phyloP scores from a whole-genome alignment of 2,113 vertebrate genomes.

The Empidonax traillii region DNA sequence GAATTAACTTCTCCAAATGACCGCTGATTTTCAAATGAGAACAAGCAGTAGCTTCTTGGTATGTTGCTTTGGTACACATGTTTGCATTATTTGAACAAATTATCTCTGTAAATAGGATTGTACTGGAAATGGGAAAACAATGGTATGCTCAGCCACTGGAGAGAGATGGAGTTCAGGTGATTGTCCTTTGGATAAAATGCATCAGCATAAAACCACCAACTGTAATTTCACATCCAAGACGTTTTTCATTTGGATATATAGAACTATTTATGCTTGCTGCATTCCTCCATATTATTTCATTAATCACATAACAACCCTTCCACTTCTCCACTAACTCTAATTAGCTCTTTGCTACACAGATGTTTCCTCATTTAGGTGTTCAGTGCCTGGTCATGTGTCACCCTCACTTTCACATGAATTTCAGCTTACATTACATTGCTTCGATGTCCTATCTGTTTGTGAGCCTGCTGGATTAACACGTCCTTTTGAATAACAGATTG shows the following conservation, averaged over 20 bases:
- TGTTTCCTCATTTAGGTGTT: conserved; percentile 41
- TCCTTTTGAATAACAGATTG: conserved; percentile 6
- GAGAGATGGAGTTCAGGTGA: conserved; percentile 2
- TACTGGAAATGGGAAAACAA: conserved; percentile 52
- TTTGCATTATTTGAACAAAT: neutral
- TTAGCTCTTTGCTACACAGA: conserved; percentile 15
- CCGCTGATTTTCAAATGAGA: neutral
- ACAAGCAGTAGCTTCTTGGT: neutral
- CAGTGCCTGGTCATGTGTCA: neutral
- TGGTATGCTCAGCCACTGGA: conserved; percentile 3
- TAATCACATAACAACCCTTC: conserved; percentile 48
- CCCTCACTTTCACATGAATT: conserved; percentile 19
- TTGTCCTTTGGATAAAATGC: conserved; percentile 18
- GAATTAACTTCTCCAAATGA: neutral
- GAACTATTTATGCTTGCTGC: conserved; percentile 29
- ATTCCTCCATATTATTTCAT: conserved; percentile 37
- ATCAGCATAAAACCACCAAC: conserved; percentile 22
- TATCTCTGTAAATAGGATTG: conserved; percentile 27
- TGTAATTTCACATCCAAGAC: conserved; percentile 43
- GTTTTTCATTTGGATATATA: conserved; percentile 34
- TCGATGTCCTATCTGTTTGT: neutral
- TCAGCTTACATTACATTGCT: neutral
- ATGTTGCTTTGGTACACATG: neutral
- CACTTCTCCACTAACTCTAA: conserved; percentile 14
- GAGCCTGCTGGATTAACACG: conserved; percentile 11